These are phyloP conservation scores for Actinemys pallida DNA, from an alignment of 2,113 vertebrate species.

Conservation along the genomic window DNA sequence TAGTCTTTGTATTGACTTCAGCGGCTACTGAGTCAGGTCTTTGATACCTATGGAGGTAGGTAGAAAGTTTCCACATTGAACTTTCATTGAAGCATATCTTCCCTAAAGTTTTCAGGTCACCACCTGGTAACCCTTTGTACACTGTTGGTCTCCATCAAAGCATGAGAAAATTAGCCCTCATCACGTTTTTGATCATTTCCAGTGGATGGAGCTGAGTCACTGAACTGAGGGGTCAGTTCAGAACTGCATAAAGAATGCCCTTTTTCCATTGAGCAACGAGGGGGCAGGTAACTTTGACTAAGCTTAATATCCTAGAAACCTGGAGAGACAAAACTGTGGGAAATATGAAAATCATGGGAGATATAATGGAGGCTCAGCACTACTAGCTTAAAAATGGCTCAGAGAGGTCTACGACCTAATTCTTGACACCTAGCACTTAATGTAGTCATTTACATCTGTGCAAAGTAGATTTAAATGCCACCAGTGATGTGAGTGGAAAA, in stretches of 20 bases:
- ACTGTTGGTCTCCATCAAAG: not conserved
- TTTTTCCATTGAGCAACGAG: not conserved
- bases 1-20: not conserved
- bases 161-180: not conserved
- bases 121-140: not conserved
- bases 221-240: not conserved
- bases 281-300: not conserved
- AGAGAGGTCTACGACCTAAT: not conserved
- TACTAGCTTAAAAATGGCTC: not conserved
- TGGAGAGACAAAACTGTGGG: not conserved
- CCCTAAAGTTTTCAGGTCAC: not conserved
- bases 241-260: not conserved
- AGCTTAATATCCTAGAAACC: not conserved
- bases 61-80: not conserved
- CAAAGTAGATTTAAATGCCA: not conserved
- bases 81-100: not conserved
- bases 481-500: accelerated
- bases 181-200: not conserved
- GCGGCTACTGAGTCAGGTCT: not conserved
- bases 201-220: accelerated
- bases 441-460: not conserved
- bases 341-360: not conserved
- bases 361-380: not conserved
- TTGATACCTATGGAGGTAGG: not conserved
- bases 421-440: not conserved